These are phyloP conservation scores for Agrotis clavis DNA, from an alignment of 2,888 invertebrate genomes.

Conservation along the genomic window DNA sequence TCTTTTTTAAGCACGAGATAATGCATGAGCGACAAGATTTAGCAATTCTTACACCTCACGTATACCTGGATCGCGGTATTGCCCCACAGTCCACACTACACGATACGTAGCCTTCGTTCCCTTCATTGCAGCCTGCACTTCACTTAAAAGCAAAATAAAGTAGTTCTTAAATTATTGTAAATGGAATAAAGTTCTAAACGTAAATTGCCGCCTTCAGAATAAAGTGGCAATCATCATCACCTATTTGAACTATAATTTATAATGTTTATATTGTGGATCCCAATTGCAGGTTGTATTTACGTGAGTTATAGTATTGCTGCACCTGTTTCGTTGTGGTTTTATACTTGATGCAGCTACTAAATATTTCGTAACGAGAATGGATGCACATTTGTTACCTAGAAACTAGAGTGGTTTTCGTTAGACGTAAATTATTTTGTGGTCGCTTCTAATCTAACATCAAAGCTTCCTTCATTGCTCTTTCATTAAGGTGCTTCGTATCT, in stretches of 20 bases:
- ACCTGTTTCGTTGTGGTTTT: constrained; percentile 31
- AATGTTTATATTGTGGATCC: constrained; percentile 47
- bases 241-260: constrained; percentile 55
- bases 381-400: not conserved
- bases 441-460: not conserved
- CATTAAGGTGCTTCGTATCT: not conserved
- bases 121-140: constrained; percentile 47
- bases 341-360: constrained; percentile 12
- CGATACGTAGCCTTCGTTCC: constrained; percentile 57
- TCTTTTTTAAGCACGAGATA: not conserved
- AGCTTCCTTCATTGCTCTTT: not conserved
- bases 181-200: constrained; percentile 41
- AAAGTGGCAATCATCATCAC: constrained; percentile 48
- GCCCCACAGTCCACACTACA: constrained; percentile 71
- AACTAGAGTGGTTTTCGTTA: not conserved
- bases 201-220: constrained; percentile 47
- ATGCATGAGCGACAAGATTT: not conserved
- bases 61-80: constrained; percentile 61
- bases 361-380: constrained; percentile 30
- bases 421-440: not conserved
- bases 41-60: not conserved
- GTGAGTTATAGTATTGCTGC: constrained; percentile 27
- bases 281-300: constrained; percentile 38
- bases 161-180: constrained; percentile 35
- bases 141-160: constrained; percentile 44